phyloP scores from a whole-genome alignment of 2,113 vertebrate species.

The Tapirus terrestris region DNA sequence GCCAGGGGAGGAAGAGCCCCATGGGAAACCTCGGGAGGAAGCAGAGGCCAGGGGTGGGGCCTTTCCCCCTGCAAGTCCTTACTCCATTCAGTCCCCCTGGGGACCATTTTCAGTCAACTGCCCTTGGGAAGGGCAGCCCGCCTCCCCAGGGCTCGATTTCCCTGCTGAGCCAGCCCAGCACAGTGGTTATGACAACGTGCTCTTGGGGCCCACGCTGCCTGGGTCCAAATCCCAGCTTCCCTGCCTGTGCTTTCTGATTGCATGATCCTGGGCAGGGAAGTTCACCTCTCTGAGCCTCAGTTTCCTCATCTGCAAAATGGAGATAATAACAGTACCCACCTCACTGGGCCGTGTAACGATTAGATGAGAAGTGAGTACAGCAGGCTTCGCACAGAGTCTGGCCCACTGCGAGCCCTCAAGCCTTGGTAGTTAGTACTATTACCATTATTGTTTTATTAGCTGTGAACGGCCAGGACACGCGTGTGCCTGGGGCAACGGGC shows the following conservation, averaged over 20 bases:
- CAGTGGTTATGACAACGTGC: neutral
- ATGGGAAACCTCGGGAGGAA: neutral
- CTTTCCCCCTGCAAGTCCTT: neutral
- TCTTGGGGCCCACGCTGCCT: neutral
- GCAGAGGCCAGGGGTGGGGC: neutral
- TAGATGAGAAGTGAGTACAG: neutral
- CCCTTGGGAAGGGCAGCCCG: neutral
- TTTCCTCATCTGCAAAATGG: neutral
- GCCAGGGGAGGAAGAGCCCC: neutral
- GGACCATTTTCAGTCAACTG: neutral
- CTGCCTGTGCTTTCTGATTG: neutral
- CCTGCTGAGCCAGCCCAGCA: neutral
- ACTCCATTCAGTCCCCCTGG: neutral
- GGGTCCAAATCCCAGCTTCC: neutral
- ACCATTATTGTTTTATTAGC: neutral
- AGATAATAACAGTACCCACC: neutral
- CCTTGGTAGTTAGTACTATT: neutral
- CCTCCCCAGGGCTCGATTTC: neutral
- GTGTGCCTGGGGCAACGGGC: conserved; percentile 2
- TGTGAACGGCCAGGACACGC: conserved; percentile 2
- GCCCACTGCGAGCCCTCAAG: neutral
- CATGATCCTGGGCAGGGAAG: neutral
- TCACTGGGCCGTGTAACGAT: neutral
- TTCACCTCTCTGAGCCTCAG: neutral
- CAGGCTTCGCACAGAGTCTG: neutral